Base-by-base conservation (phyloP, 2,113 vertebrate species). In the Melanostigma gelatinosum region DNA sequence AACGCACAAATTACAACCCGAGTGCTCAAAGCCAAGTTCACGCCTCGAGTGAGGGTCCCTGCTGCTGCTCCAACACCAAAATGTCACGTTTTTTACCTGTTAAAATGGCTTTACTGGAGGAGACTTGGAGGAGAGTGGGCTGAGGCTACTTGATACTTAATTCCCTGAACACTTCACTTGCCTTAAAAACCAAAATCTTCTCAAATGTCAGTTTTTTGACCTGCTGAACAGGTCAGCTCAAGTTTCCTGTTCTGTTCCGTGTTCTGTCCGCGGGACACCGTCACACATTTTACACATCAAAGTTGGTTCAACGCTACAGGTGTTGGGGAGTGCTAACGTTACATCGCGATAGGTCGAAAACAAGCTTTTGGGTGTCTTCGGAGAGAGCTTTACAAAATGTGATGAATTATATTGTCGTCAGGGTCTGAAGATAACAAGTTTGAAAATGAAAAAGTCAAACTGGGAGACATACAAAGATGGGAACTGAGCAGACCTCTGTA, bases 1-100 rank as follows among this genome's bases (percentile, higher is more conserved):
- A 73, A 52, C 2, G 24, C 38, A 71, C 68, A 88, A 92, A 90
- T 90, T 75, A 92, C 75, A 89, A 67, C 40, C 29, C 6, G 10
- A 63, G 29, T 4, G 29, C 55, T 72, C 62, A 68, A 83, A 78
- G 70, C 80, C 84, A 89, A 84, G 85, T 90, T 89, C 72, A 83
- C 73, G 85, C 84, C 68, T 63, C 0, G 22, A 83, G 13, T n/a
- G 46, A 73, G 32, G 57, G 48, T 86, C 68, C 22, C 6, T 18
- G 64, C 63, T 44, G 48, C 40, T 24, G 61, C 75, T 79, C 48
- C 20, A 57, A 80, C 1, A 72, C 22, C 40, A 48, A 70, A 71
- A 48, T 40, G 32, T 27, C n/a, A 73, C 9, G 24, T 32, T 13
- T 34, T 27, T 32, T 2, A 15, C 16, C 55, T 12, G 15, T 20